phyloP scores from a whole-genome alignment of 2,113 vertebrate genomes.

The Limanda limanda region DNA sequence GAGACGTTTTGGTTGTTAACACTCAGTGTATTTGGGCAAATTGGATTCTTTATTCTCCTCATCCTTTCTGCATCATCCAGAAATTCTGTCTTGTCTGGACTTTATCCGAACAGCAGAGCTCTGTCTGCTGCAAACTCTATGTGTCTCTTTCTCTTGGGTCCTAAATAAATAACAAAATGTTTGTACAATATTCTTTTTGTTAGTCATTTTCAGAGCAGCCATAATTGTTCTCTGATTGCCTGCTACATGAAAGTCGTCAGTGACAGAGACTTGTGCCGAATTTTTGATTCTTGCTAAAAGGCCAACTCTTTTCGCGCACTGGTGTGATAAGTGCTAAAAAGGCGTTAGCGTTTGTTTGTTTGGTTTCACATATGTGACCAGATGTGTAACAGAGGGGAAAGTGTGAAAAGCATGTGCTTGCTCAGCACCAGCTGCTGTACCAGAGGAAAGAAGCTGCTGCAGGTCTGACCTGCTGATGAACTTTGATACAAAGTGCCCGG shows the following conservation, averaged over 20 bases:
- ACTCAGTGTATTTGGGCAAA: slow-evolving; percentile 33
- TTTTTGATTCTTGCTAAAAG: slow-evolving; percentile 20
- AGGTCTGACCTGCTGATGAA: slow-evolving; percentile 41
- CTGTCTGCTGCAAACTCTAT: slow-evolving; percentile 42
- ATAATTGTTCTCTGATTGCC: slow-evolving; percentile 14
- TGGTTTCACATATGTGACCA: slow-evolving; percentile 10
- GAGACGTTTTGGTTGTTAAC: slow-evolving; percentile 47
- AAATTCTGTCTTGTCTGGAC: slow-evolving; percentile 37
- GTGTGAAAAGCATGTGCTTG: not conserved
- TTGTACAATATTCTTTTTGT: slow-evolving; percentile 56
- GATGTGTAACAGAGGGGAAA: slow-evolving; percentile 13
- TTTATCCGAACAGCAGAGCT: slow-evolving; percentile 36
- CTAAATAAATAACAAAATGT: slow-evolving; percentile 68
- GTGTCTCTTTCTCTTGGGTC: slow-evolving; percentile 59
- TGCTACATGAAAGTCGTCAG: slow-evolving; percentile 11
- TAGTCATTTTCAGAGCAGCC: slow-evolving; percentile 48
- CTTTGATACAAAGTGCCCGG: slow-evolving; percentile 26
- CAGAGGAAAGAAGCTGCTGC: slow-evolving; percentile 43
- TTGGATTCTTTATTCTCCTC: slow-evolving; percentile 38
- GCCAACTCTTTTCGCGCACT: not conserved
- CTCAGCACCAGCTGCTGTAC: slow-evolving; percentile 29
- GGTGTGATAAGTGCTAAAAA: not conserved
- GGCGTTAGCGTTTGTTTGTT: slow-evolving; percentile 2
- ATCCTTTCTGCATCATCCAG: slow-evolving; percentile 24
- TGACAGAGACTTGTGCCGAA: slow-evolving; percentile 7